Percentiles rank a stretch among this genome's conserved stretches.
These are phyloP conservation scores for Synanthedon myopaeformis DNA, from an alignment of 2,888 invertebrate species.

Conservation along the genomic window DNA sequence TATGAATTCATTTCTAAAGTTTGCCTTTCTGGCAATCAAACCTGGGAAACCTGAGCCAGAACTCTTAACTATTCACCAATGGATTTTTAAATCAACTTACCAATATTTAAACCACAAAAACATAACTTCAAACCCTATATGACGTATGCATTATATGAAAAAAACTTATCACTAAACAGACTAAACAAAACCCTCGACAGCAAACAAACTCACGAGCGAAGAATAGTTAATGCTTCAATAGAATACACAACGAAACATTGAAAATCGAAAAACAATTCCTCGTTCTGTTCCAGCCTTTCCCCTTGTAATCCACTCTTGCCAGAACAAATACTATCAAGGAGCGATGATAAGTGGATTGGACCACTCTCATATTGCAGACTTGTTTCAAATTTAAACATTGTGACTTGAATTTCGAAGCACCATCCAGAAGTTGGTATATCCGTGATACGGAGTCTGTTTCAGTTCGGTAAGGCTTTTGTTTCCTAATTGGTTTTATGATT, in stretches of 20 bases:
- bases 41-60: too few relatives aligned
- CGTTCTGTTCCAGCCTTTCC: slow-evolving; percentile 3
- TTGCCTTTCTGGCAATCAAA: too few relatives aligned
- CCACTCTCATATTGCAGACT: slow-evolving; percentile 27
- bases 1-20: too few relatives aligned
- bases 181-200: too few relatives aligned
- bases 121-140: too few relatives aligned
- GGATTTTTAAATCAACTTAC: too few relatives aligned
- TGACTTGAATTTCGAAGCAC: slow-evolving; percentile 14
- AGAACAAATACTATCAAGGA: slow-evolving; percentile 13
- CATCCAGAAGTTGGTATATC: slow-evolving; percentile 9
- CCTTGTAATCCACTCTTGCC: slow-evolving; percentile 9
- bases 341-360: slow-evolving; percentile 48
- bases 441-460: slow-evolving; percentile 4
- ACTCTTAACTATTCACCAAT: too few relatives aligned
- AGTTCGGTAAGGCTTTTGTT: background rate
- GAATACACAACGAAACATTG: background rate
- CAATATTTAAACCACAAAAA: too few relatives aligned
- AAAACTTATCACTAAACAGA: too few relatives aligned
- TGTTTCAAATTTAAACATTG: slow-evolving; percentile 46
- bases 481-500: background rate
- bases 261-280: background rate
- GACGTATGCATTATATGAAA: too few relatives aligned
- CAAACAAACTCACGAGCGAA: too few relatives aligned
- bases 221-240: too few relatives aligned